Base-by-base conservation (phyloP, 2,888 invertebrate species). In the Taenaris catops region DNA sequence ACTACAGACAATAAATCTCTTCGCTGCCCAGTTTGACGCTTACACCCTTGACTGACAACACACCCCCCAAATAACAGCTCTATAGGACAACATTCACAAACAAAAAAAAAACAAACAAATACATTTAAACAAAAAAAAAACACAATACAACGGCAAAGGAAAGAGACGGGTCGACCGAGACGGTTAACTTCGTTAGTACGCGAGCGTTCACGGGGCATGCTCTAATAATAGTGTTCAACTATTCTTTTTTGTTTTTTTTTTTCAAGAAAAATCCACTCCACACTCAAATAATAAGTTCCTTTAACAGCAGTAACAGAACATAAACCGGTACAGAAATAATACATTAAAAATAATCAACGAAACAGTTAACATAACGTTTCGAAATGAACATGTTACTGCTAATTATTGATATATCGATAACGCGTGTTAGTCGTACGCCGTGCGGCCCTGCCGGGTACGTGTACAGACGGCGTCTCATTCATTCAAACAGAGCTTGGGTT, bases 181-280 rank as follows among this genome's bases (percentile, higher is more conserved):
- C 58, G 55, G 50, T 67, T 66, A 62, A 55, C 53, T 29, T 61
- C 11, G 73, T 78, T 81, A 80, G 79, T 80, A 57, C 41, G 49
- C 56, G 72, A 68, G 73, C 71, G 61, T 69, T 68, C 58, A 58
- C 73, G 66, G 66, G n/a, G n/a, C 84, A 81, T 83, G 84, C 84
- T 64, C 75, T 62, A 54, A 19, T 58, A 53, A 57, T 55, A 65
- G 55, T 65, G 54, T 55, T 50, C 48, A 40, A 46, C 42, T 55
- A 27, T 23, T 16, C 19, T 12, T 6, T n/a, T 24, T 21, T 21
- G 2, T 8, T 20, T 27, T 29, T 29, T 29, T 58, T 49, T 61
- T 54, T 60, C 58, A 63, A 70, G 62, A 68, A 72, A 78, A 78
- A 80, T 83, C 84, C 84, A 84, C 84, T 80, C 84, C 84, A 84